Conservation (phyloP, 2,888 invertebrate species). For the Philhelius pedissequus region DNA sequence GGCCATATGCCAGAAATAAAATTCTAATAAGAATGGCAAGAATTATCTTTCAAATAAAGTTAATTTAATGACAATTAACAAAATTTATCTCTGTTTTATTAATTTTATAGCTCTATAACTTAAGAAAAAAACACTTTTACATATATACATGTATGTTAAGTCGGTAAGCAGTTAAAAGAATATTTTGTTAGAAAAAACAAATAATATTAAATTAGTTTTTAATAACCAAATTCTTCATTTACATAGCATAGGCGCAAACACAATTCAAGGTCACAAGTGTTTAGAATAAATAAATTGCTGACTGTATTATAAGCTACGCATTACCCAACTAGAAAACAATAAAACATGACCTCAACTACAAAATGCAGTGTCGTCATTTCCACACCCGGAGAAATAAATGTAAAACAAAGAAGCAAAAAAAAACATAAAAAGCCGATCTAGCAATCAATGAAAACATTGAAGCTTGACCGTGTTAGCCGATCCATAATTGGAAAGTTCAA, state of each 20-base stretch:
- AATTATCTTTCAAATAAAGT: no score
- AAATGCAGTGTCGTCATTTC: slow-evolving; percentile 60
- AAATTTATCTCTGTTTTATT: no score
- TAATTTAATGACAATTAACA: no score
- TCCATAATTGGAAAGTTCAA: slow-evolving; percentile 37
- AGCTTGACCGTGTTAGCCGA: background rate
- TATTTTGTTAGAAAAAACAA: no score
- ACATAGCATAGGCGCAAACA: background rate
- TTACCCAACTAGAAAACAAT: no score
- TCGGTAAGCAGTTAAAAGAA: no score
- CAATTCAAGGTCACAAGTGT: slow-evolving; percentile 42
- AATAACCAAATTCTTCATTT: background rate
- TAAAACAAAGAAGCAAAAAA: background rate
- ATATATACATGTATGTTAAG: no score
- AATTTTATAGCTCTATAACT: no score
- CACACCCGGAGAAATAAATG: slow-evolving; percentile 26
- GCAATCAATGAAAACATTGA: slow-evolving; percentile 34
- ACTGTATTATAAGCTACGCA: slow-evolving; percentile 49
- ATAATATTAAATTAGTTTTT: background rate
- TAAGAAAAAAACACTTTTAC: no score
- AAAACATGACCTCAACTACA: slow-evolving; percentile 61
- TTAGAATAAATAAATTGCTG: slow-evolving; percentile 17
- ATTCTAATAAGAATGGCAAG: no score
- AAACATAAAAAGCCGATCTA: background rate
- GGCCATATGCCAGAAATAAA: no score